phyloP scores from a whole-genome alignment of 1,140 invertebrate species.

The Drosophila bocki region DNA sequence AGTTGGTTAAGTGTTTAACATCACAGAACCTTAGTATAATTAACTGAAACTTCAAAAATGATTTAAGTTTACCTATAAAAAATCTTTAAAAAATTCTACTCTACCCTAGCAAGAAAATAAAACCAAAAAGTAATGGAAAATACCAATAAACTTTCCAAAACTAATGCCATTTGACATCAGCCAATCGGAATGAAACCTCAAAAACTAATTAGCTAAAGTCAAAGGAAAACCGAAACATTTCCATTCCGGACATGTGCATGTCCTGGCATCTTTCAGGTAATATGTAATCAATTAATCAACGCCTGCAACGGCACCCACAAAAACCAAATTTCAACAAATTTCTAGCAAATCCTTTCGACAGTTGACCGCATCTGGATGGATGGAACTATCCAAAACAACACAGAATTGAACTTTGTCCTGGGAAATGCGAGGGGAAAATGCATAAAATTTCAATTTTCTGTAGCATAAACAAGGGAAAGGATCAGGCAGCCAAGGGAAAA shows the following conservation, averaged over 20 bases:
- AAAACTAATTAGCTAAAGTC: slow-evolving; percentile 70
- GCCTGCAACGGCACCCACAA: slow-evolving; percentile 51
- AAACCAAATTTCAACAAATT: slow-evolving; percentile 60
- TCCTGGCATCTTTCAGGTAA: slow-evolving; percentile 23
- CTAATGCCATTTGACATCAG: slow-evolving; percentile 18
- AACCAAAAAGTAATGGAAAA: slow-evolving; percentile 1
- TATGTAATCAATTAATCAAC: slow-evolving; percentile 70
- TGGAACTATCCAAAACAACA: slow-evolving; percentile 40
- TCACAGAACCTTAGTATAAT: not conserved
- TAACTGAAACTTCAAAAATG: not conserved
- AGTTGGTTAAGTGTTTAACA: slow-evolving; percentile 4
- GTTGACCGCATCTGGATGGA: slow-evolving; percentile 55
- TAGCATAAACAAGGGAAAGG: slow-evolving; percentile 56
- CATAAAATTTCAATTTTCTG: slow-evolving; percentile 76
- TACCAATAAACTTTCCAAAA: slow-evolving; percentile 11
- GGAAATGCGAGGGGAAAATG: slow-evolving; percentile 31
- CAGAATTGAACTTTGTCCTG: slow-evolving; percentile 9
- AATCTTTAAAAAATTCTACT: not conserved
- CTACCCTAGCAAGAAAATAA: no score
- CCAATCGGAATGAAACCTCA: slow-evolving; percentile 53
- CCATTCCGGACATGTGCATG: slow-evolving; percentile 19
- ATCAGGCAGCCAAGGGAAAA: slow-evolving; percentile 34
- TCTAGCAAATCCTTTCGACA: slow-evolving; percentile 66
- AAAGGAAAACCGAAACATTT: slow-evolving; percentile 32
- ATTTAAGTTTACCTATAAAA: not conserved